phyloP scores from a whole-genome alignment of 2,888 invertebrate species.

The Nephrocerus scutellatus region DNA sequence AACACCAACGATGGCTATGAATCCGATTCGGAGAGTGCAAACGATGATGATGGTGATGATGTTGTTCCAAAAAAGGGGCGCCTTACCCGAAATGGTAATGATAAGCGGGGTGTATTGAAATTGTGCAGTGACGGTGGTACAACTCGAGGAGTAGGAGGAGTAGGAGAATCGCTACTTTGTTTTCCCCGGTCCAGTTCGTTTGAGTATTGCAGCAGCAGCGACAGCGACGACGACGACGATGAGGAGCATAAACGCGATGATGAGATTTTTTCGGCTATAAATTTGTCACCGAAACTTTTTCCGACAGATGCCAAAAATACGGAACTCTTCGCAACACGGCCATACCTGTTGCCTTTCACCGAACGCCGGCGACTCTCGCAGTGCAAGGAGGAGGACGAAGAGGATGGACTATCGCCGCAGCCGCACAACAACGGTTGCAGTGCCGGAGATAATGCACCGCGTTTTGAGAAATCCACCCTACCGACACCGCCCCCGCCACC shows the following conservation, averaged over 20 bases:
- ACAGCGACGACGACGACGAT: constrained; percentile 31
- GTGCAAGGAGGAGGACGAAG: constrained; percentile 79
- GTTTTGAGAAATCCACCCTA: constrained; percentile 9
- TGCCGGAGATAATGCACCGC: constrained; percentile 4
- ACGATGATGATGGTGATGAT: constrained; percentile 22
- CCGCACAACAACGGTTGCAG: constrained; percentile 13
- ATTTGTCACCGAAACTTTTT: constrained; percentile 26
- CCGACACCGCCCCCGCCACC: constrained; percentile 35
- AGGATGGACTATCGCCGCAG: constrained; percentile 50
- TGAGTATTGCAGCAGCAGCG: constrained; percentile 36
- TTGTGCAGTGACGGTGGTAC: constrained; percentile 23
- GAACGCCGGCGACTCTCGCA: constrained; percentile 67
- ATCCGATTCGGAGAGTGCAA: constrained; percentile 38
- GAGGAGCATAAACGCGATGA: constrained; percentile 25
- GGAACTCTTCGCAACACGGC: constrained; percentile 35
- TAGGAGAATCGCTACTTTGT: constrained; percentile 21
- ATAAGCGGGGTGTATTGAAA: constrained; percentile 19
- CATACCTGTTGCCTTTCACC: constrained; percentile 50
- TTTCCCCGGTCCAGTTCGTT: constrained; percentile 32
- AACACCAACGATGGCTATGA: constrained; percentile 38
- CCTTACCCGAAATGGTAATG: constrained; percentile 2
- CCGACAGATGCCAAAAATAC: constrained; percentile 28
- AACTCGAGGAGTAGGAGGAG: no score
- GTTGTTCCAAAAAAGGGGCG: constrained; percentile 16
- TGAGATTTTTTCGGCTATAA: constrained; percentile 25